Conservation (phyloP, 2,797 vertebrate genomes). For the Hafferia zeledoni region DNA sequence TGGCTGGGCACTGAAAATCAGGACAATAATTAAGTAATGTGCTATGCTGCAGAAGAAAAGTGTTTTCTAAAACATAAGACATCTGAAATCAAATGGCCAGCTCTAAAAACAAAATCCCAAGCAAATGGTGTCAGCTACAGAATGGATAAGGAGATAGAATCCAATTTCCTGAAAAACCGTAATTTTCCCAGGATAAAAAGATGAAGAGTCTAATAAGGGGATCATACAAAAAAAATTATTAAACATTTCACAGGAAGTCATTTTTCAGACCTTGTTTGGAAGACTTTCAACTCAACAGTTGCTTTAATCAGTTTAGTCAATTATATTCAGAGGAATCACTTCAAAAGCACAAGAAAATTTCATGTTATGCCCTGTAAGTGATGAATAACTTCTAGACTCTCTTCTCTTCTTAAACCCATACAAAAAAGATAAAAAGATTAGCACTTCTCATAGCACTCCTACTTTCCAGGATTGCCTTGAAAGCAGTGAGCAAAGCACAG, state of each 20-base stretch:
- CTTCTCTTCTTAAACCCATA: conserved; percentile 26
- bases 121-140: not conserved
- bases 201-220: conserved; percentile 15
- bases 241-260: conserved; percentile 42
- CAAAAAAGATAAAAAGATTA: conserved; percentile 61
- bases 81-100: not conserved
- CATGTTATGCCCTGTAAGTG: conserved; percentile 46
- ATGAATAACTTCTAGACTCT: conserved; percentile 38
- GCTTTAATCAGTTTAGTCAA: conserved; percentile 69
- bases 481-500: not conserved
- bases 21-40: not conserved
- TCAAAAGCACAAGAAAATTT: conserved; percentile 61
- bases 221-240: conserved; percentile 47
- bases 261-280: conserved; percentile 46
- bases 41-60: not conserved
- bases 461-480: conserved; percentile 40
- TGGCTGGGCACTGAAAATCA: not conserved
- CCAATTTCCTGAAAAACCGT: not conserved
- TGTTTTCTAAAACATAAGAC: not conserved
- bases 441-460: not conserved
- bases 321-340: conserved; percentile 57
- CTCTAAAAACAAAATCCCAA: not conserved
- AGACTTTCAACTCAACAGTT: conserved; percentile 59
- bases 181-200: not conserved
- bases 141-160: not conserved